Percentiles rank a stretch among this genome's conserved stretches.
These are phyloP conservation scores for Pseudobourletiella spinata DNA, from an alignment of 1,140 invertebrate genomes.

Conservation along the genomic window DNA sequence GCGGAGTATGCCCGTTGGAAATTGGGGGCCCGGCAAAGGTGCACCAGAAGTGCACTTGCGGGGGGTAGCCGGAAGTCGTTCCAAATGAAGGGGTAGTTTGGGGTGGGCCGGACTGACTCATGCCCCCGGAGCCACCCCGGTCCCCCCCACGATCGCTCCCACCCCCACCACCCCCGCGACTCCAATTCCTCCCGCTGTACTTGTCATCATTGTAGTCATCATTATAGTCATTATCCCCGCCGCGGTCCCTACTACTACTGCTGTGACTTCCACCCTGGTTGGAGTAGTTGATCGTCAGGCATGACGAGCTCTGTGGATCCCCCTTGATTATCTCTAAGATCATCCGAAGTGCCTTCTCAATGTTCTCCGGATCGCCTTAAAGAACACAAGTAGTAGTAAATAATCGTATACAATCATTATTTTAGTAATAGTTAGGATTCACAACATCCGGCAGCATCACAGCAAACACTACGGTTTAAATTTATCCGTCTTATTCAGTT, in stretches of 20 bases:
- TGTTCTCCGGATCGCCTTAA: conserved; percentile 30
- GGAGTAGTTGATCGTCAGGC: conserved; percentile 35
- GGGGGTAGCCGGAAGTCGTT: conserved; percentile 29
- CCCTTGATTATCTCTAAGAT: conserved; percentile 34
- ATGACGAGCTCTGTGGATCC: conserved; percentile 29
- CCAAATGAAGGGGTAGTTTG: conserved; percentile 9
- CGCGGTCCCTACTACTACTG: background rate
- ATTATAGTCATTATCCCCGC: conserved; percentile 20
- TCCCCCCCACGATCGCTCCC: conserved; percentile 17
- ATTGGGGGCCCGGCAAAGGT: conserved; percentile 36
- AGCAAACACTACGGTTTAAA: no score
- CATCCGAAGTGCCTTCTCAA: conserved; percentile 31
- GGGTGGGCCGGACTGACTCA: background rate
- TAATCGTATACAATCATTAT: no score
- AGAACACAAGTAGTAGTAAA: background rate
- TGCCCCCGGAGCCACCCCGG: conserved; percentile 8
- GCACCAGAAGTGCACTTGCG: conserved; percentile 37
- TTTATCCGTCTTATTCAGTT: no score
- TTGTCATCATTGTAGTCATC: conserved; percentile 24
- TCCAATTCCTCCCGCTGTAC: conserved; percentile 29
- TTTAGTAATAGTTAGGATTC: no score
- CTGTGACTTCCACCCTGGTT: conserved; percentile 21
- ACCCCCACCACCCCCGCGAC: conserved; percentile 18
- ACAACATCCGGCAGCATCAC: no score
- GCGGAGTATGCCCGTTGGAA: conserved; percentile 35